A percentile compares a stretch with the other conserved stretches of the same genome.
Conservation (phyloP, 2,888 invertebrate species). For the Eupithecia dodoneata region DNA sequence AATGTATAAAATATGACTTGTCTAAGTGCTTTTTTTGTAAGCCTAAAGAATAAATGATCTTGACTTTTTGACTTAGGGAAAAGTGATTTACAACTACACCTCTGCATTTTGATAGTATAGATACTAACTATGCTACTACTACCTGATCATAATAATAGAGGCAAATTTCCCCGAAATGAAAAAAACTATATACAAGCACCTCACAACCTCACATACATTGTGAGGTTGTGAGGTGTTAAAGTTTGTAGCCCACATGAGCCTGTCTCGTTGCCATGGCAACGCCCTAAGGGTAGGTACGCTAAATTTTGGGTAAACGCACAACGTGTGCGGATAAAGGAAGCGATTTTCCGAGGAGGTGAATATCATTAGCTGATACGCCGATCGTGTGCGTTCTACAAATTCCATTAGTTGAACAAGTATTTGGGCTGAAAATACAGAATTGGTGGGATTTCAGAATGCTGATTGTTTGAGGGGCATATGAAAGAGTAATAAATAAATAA, state of each 20-base stretch:
- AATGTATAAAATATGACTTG: no score
- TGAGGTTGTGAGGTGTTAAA: no score
- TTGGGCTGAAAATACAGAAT: slow-evolving; percentile 17
- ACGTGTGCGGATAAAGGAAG: slow-evolving; percentile 76
- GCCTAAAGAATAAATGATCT: no score
- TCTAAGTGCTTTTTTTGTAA: no score
- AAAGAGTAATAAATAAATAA: no score
- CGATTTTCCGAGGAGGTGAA: slow-evolving; percentile 81
- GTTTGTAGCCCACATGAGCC: slow-evolving; percentile 81
- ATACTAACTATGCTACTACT: no score
- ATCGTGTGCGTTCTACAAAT: slow-evolving; percentile 56
- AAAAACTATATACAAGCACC: not conserved
- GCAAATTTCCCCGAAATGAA: not conserved
- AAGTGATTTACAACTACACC: no score
- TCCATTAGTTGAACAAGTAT: slow-evolving; percentile 61
- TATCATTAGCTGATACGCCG: slow-evolving; percentile 75
- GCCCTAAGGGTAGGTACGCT: slow-evolving; percentile 65
- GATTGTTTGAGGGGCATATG: not conserved
- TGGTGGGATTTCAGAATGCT: not conserved
- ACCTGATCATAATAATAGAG: not conserved
- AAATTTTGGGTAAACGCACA: slow-evolving; percentile 77
- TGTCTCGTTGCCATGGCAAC: slow-evolving; percentile 78
- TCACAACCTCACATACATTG: no score
- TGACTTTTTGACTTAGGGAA: no score
- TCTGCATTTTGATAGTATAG: no score